Evolutionary conservation across 2,888 invertebrate genomes (phyloP).

Genomic region (Lamproptera curius): DNA sequence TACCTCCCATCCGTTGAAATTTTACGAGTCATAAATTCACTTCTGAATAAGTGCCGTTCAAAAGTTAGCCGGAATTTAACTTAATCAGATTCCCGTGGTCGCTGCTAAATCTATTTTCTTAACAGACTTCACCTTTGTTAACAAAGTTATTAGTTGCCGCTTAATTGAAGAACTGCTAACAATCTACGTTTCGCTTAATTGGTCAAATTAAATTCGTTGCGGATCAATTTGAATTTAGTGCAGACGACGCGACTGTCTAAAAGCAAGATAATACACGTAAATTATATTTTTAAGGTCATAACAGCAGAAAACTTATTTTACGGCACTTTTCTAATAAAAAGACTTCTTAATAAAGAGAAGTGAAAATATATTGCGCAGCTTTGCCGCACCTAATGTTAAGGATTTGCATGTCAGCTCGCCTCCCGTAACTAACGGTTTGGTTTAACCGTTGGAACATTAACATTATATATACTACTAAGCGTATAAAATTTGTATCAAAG

Average conservation of each 20-base stretch:
- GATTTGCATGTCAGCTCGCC: slow-evolving; percentile 72
- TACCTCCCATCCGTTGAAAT: slow-evolving; percentile 35
- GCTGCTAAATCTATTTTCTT: slow-evolving; percentile 62
- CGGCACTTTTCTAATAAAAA: slow-evolving; percentile 22
- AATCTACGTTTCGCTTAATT: slow-evolving; percentile 55
- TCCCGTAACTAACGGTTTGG: slow-evolving; percentile 65
- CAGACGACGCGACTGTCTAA: slow-evolving; percentile 19
- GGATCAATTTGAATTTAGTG: slow-evolving; percentile 30
- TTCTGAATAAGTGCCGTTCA: slow-evolving; percentile 54
- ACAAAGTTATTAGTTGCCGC: slow-evolving; percentile 58
- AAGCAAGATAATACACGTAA: slow-evolving; percentile 1
- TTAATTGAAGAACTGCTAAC: slow-evolving; percentile 47
- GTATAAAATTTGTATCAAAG: slow-evolving; percentile 37
- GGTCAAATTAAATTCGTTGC: slow-evolving; percentile 31
- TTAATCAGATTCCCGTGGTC: slow-evolving; percentile 67
- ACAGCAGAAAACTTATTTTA: slow-evolving; percentile 8
- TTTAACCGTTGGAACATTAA: slow-evolving; percentile 47
- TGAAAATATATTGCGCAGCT: slow-evolving; percentile 18
- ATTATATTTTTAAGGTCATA: slow-evolving; percentile 4
- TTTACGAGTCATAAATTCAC: slow-evolving; percentile 47
- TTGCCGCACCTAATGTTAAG: slow-evolving; percentile 44
- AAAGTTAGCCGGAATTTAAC: slow-evolving; percentile 64
- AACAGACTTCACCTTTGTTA: slow-evolving; percentile 58
- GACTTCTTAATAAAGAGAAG: slow-evolving; percentile 17
- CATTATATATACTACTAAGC: slow-evolving; percentile 39